Evolutionary conservation across 23 tunicate genomes (phyloP), one percentile per base, ranked within the genome.

Genomic region (Pegea sp.): DNA sequence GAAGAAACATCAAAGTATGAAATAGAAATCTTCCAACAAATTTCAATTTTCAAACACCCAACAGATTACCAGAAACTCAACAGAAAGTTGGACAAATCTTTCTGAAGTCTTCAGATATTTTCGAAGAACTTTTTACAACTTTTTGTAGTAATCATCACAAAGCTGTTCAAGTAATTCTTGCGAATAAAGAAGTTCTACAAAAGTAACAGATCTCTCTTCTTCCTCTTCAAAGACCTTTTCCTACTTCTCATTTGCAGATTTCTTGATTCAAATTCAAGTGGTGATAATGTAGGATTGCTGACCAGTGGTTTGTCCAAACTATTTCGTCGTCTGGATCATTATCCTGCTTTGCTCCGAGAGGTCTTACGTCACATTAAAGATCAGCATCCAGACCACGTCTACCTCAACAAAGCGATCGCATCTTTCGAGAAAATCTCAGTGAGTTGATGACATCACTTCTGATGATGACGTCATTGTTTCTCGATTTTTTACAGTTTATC

Each of bases 1-100:
- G 75, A 81, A 72, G 93, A 72, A n/a, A 44, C 34, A 34, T 66
- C 81, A 46, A 81, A 81, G 92, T 78, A 70, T 26, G 75, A n/a
- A n/a, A n/a, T n/a, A n/a, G n/a, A n/a, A n/a, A n/a, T n/a, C n/a
- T n/a, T n/a, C n/a, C n/a, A n/a, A n/a, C n/a, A n/a, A n/a, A n/a
- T n/a, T n/a, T n/a, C n/a, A n/a, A n/a, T n/a, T n/a, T n/a, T n/a
- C n/a, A n/a, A n/a, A n/a, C n/a, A n/a, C n/a, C n/a, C n/a, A 54
- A 0, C 33, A 76, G 87, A 48, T 34, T 77, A 48, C 69, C 76
- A 26, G 65, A 77, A 30, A 22, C 48, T 4, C 93, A 81, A 51
- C 93, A 72, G 30, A 64, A 72, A 23, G 65, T 66, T 56, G 93
- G 93, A 1, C 69, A 65, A 38, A 29, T 66, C 38, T 81, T 81